phyloP scores from a whole-genome alignment of 1,140 invertebrate species.

The Lethocerus indicus region DNA sequence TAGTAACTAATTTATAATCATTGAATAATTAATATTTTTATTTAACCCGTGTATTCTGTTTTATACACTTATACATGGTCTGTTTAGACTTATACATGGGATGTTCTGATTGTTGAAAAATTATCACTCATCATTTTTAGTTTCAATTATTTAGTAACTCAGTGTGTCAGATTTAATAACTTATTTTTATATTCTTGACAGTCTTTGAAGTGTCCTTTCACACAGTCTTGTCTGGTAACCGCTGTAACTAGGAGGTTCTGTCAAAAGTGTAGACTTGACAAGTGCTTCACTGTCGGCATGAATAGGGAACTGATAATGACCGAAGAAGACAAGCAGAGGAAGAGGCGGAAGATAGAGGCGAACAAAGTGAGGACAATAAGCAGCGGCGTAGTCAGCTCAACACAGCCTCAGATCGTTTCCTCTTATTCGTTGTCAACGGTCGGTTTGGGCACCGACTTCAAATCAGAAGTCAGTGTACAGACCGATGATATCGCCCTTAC shows the following conservation, averaged over 20 bases:
- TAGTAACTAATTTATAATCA: too few relatives aligned
- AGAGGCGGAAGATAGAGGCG: slow-evolving; percentile 80
- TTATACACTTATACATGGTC: too few relatives aligned
- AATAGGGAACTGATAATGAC: slow-evolving; percentile 95
- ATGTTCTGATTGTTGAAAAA: too few relatives aligned
- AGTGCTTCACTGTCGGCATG: slow-evolving; percentile 91
- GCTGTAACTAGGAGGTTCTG: slow-evolving; percentile 86
- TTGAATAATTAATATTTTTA: too few relatives aligned
- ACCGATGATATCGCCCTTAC: too few relatives aligned
- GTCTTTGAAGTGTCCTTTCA: slow-evolving; percentile 87
- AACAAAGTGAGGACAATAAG: too few relatives aligned
- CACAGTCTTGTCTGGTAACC: slow-evolving; percentile 83
- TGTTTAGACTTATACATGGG: too few relatives aligned
- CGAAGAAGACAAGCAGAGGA: slow-evolving; percentile 83
- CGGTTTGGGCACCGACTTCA: slow-evolving; percentile 34
- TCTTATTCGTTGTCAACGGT: slow-evolving; percentile 3
- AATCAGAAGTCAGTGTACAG: slow-evolving; percentile 43
- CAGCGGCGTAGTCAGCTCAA: slow-evolving; percentile 31
- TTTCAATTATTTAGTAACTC: too few relatives aligned
- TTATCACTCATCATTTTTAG: too few relatives aligned
- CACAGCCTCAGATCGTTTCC: neutral
- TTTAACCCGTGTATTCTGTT: too few relatives aligned
- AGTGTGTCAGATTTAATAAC: too few relatives aligned
- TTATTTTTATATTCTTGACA: too few relatives aligned
- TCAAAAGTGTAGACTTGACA: slow-evolving; percentile 86